These are phyloP conservation scores for Eurois occulta DNA, from an alignment of 2,888 invertebrate species.

Conservation along the genomic window DNA sequence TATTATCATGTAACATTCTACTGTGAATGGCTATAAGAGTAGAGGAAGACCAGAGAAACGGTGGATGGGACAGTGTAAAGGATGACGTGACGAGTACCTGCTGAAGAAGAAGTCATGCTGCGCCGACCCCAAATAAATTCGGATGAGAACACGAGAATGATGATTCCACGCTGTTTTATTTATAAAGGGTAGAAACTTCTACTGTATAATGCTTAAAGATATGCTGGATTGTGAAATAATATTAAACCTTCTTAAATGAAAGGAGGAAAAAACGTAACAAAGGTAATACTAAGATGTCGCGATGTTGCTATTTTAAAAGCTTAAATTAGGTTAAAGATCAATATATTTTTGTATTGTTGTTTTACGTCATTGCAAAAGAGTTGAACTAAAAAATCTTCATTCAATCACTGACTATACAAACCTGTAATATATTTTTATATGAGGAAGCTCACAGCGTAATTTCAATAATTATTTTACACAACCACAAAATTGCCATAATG, in stretches of 20 bases:
- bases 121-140: too few relatives aligned
- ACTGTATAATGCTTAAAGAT: not conserved
- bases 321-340: slow-evolving; percentile 15
- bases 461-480: slow-evolving; percentile 14
- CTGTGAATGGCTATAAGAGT: too few relatives aligned
- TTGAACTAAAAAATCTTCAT: slow-evolving; percentile 2
- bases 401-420: not conserved
- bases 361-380: slow-evolving; percentile 12
- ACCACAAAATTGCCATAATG: slow-evolving; percentile 11
- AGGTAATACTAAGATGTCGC: not conserved
- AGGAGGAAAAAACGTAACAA: slow-evolving; percentile 14
- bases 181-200: not conserved
- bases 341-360: slow-evolving; percentile 7
- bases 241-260: slow-evolving; percentile 6
- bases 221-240: not conserved
- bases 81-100: too few relatives aligned
- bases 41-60: too few relatives aligned
- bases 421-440: not conserved
- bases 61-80: too few relatives aligned
- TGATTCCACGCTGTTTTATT: too few relatives aligned
- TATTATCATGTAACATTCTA: not conserved
- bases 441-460: not conserved
- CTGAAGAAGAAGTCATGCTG: too few relatives aligned
- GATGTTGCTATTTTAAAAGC: not conserved
- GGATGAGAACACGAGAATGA: too few relatives aligned